These are phyloP conservation scores for Andricus grossulariae DNA, from an alignment of 1,140 invertebrate genomes.

Conservation along the genomic window DNA sequence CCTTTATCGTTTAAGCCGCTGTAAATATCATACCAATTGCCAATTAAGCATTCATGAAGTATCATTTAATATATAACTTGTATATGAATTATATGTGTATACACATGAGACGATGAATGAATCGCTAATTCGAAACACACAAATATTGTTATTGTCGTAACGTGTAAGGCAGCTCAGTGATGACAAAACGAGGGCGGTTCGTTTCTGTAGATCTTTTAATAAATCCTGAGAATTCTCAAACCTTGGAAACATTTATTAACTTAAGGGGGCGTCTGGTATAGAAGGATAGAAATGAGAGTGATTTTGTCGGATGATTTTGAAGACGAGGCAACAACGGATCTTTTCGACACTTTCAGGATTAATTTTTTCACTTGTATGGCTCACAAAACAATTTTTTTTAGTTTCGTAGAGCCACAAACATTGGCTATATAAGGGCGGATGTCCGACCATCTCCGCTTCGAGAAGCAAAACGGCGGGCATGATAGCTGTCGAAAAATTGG, in stretches of 20 bases:
- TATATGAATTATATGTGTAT: conserved; percentile 48
- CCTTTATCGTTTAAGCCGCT: conserved; percentile 62
- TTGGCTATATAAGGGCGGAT: no score
- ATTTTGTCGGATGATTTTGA: no score
- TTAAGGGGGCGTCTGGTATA: no score
- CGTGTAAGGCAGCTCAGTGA: conserved; percentile 36
- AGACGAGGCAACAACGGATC: no score
- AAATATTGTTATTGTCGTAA: conserved; percentile 56
- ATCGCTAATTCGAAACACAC: conserved; percentile 49
- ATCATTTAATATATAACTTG: conserved; percentile 53
- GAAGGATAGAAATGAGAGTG: no score
- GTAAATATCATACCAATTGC: conserved; percentile 65
- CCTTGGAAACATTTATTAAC: conserved; percentile 32
- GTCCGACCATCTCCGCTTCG: no score
- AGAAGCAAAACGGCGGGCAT: no score
- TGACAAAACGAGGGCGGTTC: conserved; percentile 50
- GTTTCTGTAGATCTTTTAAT: conserved; percentile 71
- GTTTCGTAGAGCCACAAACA: no score
- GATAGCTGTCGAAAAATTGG: no score
- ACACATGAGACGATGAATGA: conserved; percentile 53
- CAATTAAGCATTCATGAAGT: conserved; percentile 57
- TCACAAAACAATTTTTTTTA: no score
- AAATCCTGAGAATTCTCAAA: conserved; percentile 68
- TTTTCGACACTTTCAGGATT: no score
- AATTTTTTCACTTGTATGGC: no score